Conservation (phyloP, 2,888 invertebrate genomes). For the Schrankia costaestrigalis region DNA sequence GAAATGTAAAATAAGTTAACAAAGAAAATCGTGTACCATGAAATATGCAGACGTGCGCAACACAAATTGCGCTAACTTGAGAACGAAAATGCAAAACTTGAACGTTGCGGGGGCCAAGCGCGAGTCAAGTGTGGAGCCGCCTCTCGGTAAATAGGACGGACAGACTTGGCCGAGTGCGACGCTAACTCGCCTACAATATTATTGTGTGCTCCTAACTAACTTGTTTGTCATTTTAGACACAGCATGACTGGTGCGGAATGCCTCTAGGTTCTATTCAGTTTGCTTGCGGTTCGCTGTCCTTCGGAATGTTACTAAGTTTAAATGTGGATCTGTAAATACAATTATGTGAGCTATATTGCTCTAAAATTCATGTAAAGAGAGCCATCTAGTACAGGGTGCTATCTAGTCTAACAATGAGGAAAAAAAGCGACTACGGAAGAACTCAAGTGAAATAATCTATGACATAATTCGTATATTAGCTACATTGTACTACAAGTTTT, state of each 20-base stretch:
- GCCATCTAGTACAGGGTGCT: no score
- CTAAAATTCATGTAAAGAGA: no score
- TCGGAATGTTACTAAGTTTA: no score
- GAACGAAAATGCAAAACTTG: slow-evolving; percentile 66
- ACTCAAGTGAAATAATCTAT: no score
- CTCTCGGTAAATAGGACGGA: slow-evolving; percentile 52
- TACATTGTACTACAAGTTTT: no score
- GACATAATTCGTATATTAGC: no score
- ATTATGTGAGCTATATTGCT: no score
- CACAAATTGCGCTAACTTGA: slow-evolving; percentile 68
- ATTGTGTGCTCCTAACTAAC: slow-evolving; percentile 50
- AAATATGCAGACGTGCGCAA: slow-evolving; percentile 61
- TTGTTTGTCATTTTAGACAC: slow-evolving; percentile 50
- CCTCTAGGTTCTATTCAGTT: slow-evolving; percentile 36
- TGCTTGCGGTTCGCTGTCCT: no score
- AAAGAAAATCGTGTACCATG: slow-evolving; percentile 43
- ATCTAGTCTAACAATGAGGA: no score
- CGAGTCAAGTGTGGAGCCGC: slow-evolving; percentile 57
- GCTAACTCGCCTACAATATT: slow-evolving; percentile 51
- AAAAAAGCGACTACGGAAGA: no score
- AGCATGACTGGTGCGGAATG: slow-evolving; percentile 32
- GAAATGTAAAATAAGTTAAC: slow-evolving; percentile 45
- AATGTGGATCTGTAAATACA: no score
- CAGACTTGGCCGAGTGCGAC: slow-evolving; percentile 36
- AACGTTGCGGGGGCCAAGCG: slow-evolving; percentile 55